Base-by-base conservation (phyloP, 1,140 invertebrate genomes). In the Marisa cornuarietis region DNA sequence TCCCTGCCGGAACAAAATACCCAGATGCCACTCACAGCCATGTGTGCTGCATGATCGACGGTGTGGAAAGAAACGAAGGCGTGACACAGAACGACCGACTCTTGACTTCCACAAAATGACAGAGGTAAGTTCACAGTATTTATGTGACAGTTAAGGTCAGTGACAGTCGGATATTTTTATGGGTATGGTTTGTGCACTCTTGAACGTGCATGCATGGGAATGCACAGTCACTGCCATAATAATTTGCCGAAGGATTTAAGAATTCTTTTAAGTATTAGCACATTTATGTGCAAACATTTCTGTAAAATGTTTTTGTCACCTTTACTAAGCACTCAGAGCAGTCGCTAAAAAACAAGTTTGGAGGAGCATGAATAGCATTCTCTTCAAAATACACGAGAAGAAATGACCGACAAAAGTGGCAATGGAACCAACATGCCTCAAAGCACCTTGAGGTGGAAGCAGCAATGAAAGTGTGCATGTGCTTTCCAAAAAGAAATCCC, bases 21-120 rank as follows among this genome's bases (percentile, higher is more conserved):
- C 87, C 26, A 81, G 88, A 20, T 90, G 88, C 83, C 86, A 85
- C 65, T 90, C 88, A 54, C 88, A 90, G 71, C 88, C 88, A 18
- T 90, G 88, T 77, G 86, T 90, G 62, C 84, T 87, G 24, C 86
- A 87, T 82, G 86, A 90, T 78, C 84, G 88, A 65, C 87, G 86
- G 63, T 85, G 81, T 77, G 88, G 87, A 18, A 83, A 86, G 63
- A 88, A 88, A 81, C 81, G 88, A 66, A 69, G 88, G 51, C 84
- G 87, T n/a, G 84, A 88, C 65, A 81, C 82, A 77, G 84, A 87
- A 80, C 81, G 88, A 72, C 88, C 88, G 26, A 85, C 84, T 8
- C 80, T 90, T 18, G 86, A 90, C 82, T 88, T 90, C 76, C 79
- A 83, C 49, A 90, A 90, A 83, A 90, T 90, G 88, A 89, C 86